Evolutionary conservation across 2,113 vertebrate species (phyloP).

Genomic region (Casuarius casuarius): DNA sequence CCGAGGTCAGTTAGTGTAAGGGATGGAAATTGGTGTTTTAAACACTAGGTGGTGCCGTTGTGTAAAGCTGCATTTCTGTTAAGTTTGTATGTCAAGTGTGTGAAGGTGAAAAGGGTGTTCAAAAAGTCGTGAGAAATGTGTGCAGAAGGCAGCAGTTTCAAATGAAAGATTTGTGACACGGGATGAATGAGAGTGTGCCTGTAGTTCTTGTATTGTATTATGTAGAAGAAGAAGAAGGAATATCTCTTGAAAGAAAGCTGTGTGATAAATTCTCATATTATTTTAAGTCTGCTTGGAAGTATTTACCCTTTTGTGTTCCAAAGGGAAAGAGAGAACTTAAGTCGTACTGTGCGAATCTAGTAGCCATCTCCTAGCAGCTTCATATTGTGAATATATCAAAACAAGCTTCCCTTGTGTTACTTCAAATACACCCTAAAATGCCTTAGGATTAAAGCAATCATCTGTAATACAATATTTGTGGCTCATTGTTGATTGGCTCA

Average conservation of each 20-base stretch:
- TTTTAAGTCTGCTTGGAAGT: constrained; percentile 2
- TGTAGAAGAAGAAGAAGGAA: background rate
- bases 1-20: background rate
- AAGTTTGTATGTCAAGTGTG: background rate
- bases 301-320: background rate
- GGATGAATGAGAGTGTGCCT: background rate
- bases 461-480: constrained; percentile 72
- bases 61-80: constrained; percentile 49
- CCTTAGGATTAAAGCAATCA: constrained; percentile 76
- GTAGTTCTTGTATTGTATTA: background rate
- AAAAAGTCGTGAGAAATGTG: constrained; percentile 14
- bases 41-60: constrained; percentile 83
- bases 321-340: background rate
- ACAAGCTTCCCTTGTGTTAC: constrained; percentile 62
- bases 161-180: background rate
- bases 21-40: background rate
- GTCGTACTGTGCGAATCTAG: constrained; percentile 31
- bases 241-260: background rate
- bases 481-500: constrained; percentile 61
- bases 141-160: background rate
- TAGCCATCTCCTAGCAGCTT: constrained; percentile 51
- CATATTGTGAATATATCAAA: constrained; percentile 58
- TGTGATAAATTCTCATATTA: background rate
- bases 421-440: constrained; percentile 73
- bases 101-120: background rate